phyloP scores from a whole-genome alignment of 2,888 invertebrate species.

The Stenchaetothrips biformis region DNA sequence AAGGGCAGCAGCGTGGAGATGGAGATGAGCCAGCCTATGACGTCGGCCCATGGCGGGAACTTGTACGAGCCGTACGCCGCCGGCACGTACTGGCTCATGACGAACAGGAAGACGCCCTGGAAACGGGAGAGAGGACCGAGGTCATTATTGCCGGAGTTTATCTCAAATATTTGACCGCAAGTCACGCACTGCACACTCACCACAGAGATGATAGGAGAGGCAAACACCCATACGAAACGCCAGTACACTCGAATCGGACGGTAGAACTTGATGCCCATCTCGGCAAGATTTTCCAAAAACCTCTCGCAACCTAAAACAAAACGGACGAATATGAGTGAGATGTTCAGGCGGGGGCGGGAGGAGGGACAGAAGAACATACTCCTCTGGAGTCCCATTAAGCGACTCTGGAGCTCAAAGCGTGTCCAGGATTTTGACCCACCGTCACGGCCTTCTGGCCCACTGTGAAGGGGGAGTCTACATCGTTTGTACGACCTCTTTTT shows the following conservation, averaged over 20 bases:
- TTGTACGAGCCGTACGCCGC: constrained; percentile 60
- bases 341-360: too few relatives aligned
- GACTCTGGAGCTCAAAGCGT: too few relatives aligned
- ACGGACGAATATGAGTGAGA: too few relatives aligned
- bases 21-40: constrained; percentile 67
- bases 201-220: constrained; percentile 63
- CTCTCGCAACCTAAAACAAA: constrained; percentile 45
- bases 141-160: constrained; percentile 13
- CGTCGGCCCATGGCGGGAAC: constrained; percentile 67
- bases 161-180: background rate
- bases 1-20: constrained; percentile 64
- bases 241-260: constrained; percentile 59
- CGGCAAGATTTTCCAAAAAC: constrained; percentile 54
- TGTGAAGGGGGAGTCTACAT: too few relatives aligned
- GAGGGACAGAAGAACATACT: too few relatives aligned
- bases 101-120: constrained; percentile 70
- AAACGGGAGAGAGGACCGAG: constrained; percentile 38
- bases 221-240: constrained; percentile 65
- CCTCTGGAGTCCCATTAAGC: too few relatives aligned
- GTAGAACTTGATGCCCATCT: constrained; percentile 62
- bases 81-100: constrained; percentile 60
- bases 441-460: too few relatives aligned
- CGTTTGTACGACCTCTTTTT: too few relatives aligned
- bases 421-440: too few relatives aligned
- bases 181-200: constrained; percentile 53